Base-by-base conservation (phyloP, 2,113 vertebrate genomes). In the Acanthochromis polyacanthus region DNA sequence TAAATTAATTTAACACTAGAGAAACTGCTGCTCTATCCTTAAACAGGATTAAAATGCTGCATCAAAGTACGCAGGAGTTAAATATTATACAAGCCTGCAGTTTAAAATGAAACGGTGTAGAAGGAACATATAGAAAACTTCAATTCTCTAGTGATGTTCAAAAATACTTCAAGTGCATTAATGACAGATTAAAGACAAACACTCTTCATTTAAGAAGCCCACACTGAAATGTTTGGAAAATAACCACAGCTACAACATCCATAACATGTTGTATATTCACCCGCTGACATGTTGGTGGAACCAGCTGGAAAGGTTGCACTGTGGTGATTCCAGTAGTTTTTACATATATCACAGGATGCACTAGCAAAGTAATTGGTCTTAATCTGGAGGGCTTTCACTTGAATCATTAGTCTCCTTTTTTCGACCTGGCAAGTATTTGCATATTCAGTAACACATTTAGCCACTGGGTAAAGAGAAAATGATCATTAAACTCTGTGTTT, bases 161-260 rank as follows among this genome's bases (percentile, higher is more conserved):
- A 25, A 78, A 75, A 84, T 75, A 75, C 67, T 83, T 53, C 5
- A 53, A 85, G 83, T 85, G 72, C 82, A 78, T 46, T 69, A 55
- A 32, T 43, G 38, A 86, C n/a, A 23, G 8, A 22, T 78, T 51
- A 7, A 9, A 61, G 56, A 78, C 4, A 15, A 30, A 30, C 30
- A 30, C 30, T 67, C 23, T 48, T 14, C 11, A n/a, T 22, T 48
- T 28, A 72, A 67, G 59, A 43, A 43, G 40, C 14, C 40, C 40
- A 14, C 40, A 14, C 40, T 43, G 40, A 43, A 43, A 15, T 58
- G 17, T 76, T 79, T 2, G 1, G 55, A 45, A 32, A 62, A 46
- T 4, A 56, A 48, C 32, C 25, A 25, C 25, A 25, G 25, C 3
- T 30, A 30, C 30, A 30, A 30, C 6, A 64, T 72, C 12, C 25